These are phyloP conservation scores for Glaucomys volans DNA, from an alignment of 2,113 vertebrate species.

Conservation along the genomic window DNA sequence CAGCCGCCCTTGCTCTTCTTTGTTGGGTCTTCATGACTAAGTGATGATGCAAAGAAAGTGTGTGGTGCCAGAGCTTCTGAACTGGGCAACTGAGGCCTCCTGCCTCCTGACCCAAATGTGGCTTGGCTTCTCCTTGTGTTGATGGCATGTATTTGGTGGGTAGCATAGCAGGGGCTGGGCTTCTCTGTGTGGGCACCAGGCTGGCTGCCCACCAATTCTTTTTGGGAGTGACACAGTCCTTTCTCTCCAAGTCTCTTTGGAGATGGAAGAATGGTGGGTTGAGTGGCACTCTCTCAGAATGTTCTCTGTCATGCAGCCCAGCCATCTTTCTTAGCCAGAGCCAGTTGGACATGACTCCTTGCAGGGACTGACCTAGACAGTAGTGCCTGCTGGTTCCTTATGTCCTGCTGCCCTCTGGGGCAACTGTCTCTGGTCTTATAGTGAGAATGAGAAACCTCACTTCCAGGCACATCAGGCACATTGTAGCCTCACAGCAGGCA, in stretches of 20 bases:
- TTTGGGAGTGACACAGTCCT: not conserved
- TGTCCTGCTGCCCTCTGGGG: not conserved
- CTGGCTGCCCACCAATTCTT: not conserved
- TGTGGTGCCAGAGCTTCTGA: not conserved
- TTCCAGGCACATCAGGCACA: not conserved
- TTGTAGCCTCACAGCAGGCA: not conserved
- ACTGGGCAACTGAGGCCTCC: not conserved
- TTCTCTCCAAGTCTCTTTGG: not conserved
- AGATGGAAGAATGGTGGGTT: slow-evolving; percentile 22
- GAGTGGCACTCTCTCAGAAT: not conserved
- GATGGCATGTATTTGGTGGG: not conserved
- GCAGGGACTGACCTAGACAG: not conserved
- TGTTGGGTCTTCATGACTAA: not conserved
- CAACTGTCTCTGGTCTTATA: not conserved
- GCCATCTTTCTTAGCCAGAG: not conserved
- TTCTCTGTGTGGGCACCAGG: not conserved
- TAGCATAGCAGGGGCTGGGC: not conserved
- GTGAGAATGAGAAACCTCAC: not conserved
- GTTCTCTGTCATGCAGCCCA: not conserved
- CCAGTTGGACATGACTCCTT: not conserved
- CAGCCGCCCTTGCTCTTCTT: not conserved
- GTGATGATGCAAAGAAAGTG: slow-evolving; percentile 24
- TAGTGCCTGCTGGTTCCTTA: not conserved
- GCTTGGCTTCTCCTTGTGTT: slow-evolving; percentile 16
- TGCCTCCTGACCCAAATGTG: not conserved